Evolutionary conservation across 2,113 vertebrate genomes (phyloP), one percentile per base, ranked within the genome.

Genomic region (Egretta garzetta): DNA sequence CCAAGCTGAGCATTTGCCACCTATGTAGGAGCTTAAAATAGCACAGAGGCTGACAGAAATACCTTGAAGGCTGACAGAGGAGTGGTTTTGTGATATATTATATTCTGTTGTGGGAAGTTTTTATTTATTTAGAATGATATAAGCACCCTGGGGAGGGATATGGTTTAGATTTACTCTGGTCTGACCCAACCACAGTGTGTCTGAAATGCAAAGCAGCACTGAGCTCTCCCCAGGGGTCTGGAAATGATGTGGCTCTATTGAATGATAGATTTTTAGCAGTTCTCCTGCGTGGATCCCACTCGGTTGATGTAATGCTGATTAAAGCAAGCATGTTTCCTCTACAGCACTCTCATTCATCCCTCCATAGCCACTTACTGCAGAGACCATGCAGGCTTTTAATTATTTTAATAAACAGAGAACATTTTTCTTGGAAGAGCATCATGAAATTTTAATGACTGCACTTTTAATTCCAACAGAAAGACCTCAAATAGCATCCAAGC

Each of bases 1-100:
- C 93, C 84, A 96, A 96, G 73, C 43, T 0, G 1, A 93, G 74
- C 37, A 59, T 67, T 97, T 93, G 27, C 93, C 91, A 97, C 94
- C 86, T 90, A 85, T 97, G 86, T 28, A 64, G 76, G 33, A 93
- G 90, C 87, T 86, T 91, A 97, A 97, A 97, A 97, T 96, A 96
- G 92, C 91, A 95, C 67, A 77, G 74, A 80, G 45, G 33, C 84
- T 97, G 91, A 90, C 91, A 93, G 85, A 95, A 93, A 94, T 96
- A 96, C 93, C 89, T 93, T 97, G 75, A 92, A 96, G 66, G 74
- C 76, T 96, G 93, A 68, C 63, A 94, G 86, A 81, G 66, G 66
- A 43, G 66, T 53, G 56, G 15, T 74, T 90, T 93, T 84, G 53
- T 94, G 76, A 86, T 94, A 37, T 90, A 96, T 92, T 92, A 71